Base-by-base conservation (phyloP, 1,140 invertebrate genomes). In the Bilobella aurantiaca region DNA sequence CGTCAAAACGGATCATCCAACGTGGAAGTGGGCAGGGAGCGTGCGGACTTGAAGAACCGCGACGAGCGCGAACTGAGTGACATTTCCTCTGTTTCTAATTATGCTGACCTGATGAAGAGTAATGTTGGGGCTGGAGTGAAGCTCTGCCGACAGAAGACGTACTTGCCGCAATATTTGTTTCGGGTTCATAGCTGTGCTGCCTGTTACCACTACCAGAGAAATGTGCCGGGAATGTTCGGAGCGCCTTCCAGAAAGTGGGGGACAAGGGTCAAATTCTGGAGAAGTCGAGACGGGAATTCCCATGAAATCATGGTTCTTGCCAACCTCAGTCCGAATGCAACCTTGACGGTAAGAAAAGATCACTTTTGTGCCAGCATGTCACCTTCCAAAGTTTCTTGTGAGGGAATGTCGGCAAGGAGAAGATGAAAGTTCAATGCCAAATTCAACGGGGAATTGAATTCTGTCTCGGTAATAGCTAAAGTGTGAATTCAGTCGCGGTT, bases 181-280 rank as follows among this genome's bases (percentile, higher is more conserved):
- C 5, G 31, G n/a, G 28, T 59, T 5, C 58, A 59, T 34, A 27
- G 14, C 28, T 59, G 58, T 59, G 58, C 58, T 5, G 5, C 32
- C 29, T 59, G 58, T 59, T 59, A 59, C 28, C 25, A 14, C 32
- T 59, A 59, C 58, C 25, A 30, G 58, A 25, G 58, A 34, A 25
- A 59, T 29, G 31, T 34, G 8, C 29, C 32, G 12, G 31, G 58
- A 29, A 59, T 59, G 58, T 59, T 59, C 31, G 58, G 58, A 27
- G 12, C 29, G 3, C 58, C 58, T n/a, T 59, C 58, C 5, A 29
- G 28, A 30, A 59, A 59, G 23, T 59, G 28, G 58, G 25, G 25
- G 31, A 59, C 28, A 5, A 29, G 14, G 23, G 31, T 25, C 8
- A 59, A 29, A 59, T 8, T 59, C 14, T 59, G 58, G 58, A 59